A percentile compares a stretch with the other conserved stretches of the same genome.
These are phyloP conservation scores for Apteryx mantelli DNA, from an alignment of 2,113 vertebrate species.

Conservation along the genomic window DNA sequence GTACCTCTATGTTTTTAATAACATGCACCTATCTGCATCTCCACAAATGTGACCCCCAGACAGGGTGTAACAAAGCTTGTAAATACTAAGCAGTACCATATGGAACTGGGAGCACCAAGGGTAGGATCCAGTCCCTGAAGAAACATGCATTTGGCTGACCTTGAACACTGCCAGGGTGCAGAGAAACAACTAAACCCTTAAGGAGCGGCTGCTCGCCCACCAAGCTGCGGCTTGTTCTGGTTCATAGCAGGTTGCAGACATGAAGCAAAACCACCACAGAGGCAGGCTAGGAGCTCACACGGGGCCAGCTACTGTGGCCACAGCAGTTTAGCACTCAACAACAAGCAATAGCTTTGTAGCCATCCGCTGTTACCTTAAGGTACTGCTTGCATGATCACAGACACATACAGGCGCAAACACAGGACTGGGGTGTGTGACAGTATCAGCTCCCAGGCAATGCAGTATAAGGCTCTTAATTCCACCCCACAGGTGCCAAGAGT, in stretches of 20 bases:
- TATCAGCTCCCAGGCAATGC: background rate
- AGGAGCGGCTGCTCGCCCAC: background rate
- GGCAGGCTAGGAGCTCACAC: background rate
- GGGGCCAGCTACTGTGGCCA: background rate
- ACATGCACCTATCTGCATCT: background rate
- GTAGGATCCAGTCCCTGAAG: background rate
- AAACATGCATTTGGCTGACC: background rate
- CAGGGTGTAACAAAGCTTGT: background rate
- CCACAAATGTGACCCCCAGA: background rate
- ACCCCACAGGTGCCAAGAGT: accelerated
- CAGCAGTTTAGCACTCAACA: background rate
- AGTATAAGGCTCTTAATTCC: background rate
- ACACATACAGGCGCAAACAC: background rate
- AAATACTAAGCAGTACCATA: background rate
- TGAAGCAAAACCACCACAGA: background rate
- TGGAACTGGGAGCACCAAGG: background rate
- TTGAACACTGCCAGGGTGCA: background rate
- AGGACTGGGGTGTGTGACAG: accelerated
- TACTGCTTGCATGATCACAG: background rate
- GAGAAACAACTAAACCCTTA: background rate
- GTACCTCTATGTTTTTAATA: background rate
- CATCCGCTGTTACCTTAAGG: background rate
- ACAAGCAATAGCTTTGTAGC: background rate
- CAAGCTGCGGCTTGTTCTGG: background rate
- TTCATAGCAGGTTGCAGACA: background rate